Conservation (phyloP, 35 echinoderm and acorn worm species). For the Hemicentrotus pulcherrimus region DNA sequence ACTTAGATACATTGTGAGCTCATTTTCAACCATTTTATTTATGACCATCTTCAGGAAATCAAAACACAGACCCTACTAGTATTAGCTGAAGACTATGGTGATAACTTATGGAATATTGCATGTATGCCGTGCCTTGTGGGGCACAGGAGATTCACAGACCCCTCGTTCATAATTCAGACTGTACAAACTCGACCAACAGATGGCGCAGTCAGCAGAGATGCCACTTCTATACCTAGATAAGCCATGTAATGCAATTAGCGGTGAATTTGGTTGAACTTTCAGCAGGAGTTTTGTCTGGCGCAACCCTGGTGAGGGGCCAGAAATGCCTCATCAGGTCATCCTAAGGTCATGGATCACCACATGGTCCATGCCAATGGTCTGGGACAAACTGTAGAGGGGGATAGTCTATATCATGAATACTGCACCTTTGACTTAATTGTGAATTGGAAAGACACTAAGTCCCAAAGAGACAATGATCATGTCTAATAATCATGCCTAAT, state of each 20-base stretch:
- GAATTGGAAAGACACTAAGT: too few species aligned
- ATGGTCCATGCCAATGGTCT: background rate
- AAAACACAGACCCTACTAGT: background rate
- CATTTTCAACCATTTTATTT: too few species aligned
- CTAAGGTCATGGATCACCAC: background rate
- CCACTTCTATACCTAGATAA: background rate
- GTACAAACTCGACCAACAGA: background rate
- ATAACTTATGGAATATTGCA: background rate
- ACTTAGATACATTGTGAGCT: too few species aligned
- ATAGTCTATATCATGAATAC: background rate
- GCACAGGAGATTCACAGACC: background rate
- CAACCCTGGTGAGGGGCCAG: background rate
- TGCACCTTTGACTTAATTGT: background rate
- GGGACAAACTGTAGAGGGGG: background rate
- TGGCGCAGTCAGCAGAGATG: background rate
- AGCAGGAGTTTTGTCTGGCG: background rate
- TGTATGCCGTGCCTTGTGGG: background rate
- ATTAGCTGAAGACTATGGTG: background rate
- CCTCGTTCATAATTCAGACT: background rate
- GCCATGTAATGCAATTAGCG: slow-evolving; percentile 1
- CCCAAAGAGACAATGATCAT: too few species aligned
- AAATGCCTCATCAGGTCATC: slow-evolving; percentile 9
- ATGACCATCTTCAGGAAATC: too few species aligned
- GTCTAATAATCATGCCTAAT: too few species aligned
- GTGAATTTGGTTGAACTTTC: slow-evolving; percentile 11